Evolutionary conservation across 2,113 vertebrate genomes (phyloP).

Genomic region (Tenrec ecaudatus): DNA sequence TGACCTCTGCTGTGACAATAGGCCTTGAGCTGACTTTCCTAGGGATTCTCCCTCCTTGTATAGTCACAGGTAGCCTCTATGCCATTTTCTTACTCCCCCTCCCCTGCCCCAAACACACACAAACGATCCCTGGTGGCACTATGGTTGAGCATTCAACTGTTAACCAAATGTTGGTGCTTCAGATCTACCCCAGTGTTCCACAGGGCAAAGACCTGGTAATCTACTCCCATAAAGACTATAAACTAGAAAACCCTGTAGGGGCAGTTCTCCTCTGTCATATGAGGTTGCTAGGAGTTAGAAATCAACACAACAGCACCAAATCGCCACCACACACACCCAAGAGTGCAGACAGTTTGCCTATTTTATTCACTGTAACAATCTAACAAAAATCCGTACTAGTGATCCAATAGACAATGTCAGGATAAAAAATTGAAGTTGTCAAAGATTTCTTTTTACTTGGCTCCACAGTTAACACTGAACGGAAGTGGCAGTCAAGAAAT

Average conservation of each 20-base stretch:
- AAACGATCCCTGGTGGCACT: background rate
- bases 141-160: background rate
- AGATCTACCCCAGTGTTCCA: background rate
- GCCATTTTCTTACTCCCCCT: too few relatives aligned
- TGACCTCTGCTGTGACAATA: too few relatives aligned
- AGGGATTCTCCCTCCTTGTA: too few relatives aligned
- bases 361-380: constrained; percentile 12
- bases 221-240: background rate
- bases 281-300: background rate
- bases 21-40: too few relatives aligned
- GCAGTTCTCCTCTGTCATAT: background rate
- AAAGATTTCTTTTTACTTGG: too few relatives aligned
- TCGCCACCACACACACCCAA: background rate
- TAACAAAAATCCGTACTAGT: background rate
- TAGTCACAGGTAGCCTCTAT: too few relatives aligned
- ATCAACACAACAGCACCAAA: background rate
- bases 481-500: too few relatives aligned
- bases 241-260: background rate
- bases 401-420: too few relatives aligned
- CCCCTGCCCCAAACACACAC: too few relatives aligned
- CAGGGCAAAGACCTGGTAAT: background rate
- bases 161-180: background rate
- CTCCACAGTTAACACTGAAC: too few relatives aligned
- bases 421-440: too few relatives aligned
- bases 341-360: background rate